Percentiles rank a stretch among this genome's conserved stretches.
These are phyloP conservation scores for Danio rerio DNA, from an alignment of 2,113 vertebrate species.

Conservation along the genomic window DNA sequence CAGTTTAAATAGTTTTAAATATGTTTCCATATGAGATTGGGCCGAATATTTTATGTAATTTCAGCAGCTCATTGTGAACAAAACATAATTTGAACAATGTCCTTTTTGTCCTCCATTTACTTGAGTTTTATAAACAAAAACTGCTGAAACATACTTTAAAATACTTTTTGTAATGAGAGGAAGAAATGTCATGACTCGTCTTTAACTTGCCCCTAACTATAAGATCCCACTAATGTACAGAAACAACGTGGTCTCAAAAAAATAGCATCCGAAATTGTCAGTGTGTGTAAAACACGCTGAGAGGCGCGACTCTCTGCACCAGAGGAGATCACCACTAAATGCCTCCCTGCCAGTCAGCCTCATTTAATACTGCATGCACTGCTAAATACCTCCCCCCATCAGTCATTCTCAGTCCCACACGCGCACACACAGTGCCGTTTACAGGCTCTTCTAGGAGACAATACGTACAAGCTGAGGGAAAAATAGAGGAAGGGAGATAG, in stretches of 20 bases:
- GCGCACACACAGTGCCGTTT: conserved; percentile 49
- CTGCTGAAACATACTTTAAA: not conserved
- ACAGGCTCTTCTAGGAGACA: conserved; percentile 48
- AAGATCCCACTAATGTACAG: not conserved
- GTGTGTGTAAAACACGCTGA: conserved; percentile 21
- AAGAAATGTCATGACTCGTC: not conserved
- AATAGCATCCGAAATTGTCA: conserved; percentile 14
- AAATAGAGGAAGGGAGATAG: conserved; percentile 33
- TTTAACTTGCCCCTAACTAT: not conserved
- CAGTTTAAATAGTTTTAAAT: no score
- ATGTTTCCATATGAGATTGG: no score
- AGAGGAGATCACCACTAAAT: conserved; percentile 52
- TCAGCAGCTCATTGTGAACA: no score
- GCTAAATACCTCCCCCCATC: conserved; percentile 84
- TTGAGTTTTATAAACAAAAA: not conserved
- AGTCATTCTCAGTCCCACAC: conserved; percentile 29
- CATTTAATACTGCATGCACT: conserved; percentile 71
- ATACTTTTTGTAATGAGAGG: not conserved
- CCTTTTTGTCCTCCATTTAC: not conserved
- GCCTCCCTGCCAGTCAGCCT: conserved; percentile 44
- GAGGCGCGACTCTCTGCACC: conserved; percentile 26
- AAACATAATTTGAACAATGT: not conserved
- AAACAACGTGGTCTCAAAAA: not conserved
- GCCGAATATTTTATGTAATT: no score
- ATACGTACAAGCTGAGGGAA: conserved; percentile 40